Evolutionary conservation across 2,797 vertebrate species (phyloP).

Genomic region (Cheracebus regulus): DNA sequence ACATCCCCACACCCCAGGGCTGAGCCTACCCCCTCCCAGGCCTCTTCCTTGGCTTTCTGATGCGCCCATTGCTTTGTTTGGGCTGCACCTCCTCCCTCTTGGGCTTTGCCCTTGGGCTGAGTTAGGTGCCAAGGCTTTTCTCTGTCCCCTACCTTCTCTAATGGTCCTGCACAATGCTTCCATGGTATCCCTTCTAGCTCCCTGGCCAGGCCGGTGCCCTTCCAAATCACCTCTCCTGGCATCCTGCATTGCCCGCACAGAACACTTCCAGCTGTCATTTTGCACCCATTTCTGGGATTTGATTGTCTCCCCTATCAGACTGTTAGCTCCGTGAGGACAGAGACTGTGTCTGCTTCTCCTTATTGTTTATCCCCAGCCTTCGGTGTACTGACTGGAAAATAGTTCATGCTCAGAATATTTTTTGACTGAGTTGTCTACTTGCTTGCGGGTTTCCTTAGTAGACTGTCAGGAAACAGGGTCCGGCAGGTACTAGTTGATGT

Average conservation of each 20-base stretch:
- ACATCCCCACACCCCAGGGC: neutral
- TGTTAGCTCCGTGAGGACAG: neutral
- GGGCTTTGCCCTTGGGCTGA: neutral
- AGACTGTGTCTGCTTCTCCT: neutral
- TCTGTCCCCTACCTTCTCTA: neutral
- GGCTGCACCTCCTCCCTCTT: too few species aligned
- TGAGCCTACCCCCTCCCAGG: neutral
- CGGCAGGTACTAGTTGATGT: neutral
- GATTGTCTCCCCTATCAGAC: neutral
- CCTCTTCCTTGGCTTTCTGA: too few species aligned
- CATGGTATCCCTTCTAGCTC: neutral
- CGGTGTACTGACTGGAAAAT: neutral
- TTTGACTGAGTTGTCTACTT: neutral
- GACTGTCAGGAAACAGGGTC: neutral
- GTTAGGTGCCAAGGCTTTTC: too few species aligned
- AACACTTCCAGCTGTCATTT: neutral
- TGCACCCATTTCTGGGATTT: neutral
- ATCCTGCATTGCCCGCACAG: accelerated
- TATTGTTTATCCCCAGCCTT: neutral
- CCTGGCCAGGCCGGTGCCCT: neutral
- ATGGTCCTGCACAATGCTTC: neutral
- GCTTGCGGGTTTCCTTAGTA: neutral
- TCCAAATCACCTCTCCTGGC: accelerated
- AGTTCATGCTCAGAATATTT: neutral
- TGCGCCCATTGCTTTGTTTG: accelerated